phyloP scores from a whole-genome alignment of 2,797 vertebrate species.

The Sardinella longiceps region DNA sequence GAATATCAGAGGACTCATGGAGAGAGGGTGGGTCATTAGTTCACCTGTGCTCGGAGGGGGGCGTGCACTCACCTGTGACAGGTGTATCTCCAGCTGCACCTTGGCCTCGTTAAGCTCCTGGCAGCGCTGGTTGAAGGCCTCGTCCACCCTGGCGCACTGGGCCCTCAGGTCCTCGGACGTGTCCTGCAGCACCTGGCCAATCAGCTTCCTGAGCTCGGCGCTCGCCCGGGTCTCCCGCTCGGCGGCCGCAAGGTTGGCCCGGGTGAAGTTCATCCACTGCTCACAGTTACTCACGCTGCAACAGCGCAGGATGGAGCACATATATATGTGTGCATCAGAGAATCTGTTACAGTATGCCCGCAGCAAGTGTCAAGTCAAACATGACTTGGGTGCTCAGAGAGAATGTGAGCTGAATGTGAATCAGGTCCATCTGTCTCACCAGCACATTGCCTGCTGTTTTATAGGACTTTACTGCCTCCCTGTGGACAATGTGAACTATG shows the following conservation, averaged over 20 bases:
- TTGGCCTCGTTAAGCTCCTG: slow-evolving; percentile 76
- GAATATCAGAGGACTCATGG: no score
- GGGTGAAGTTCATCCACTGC: slow-evolving; percentile 82
- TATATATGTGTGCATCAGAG: no score
- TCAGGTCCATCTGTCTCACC: background rate
- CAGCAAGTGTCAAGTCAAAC: background rate
- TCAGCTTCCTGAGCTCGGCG: slow-evolving; percentile 75
- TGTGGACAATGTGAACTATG: background rate
- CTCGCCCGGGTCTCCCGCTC: slow-evolving; percentile 77
- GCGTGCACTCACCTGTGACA: slow-evolving; percentile 68
- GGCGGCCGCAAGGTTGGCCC: slow-evolving; percentile 79
- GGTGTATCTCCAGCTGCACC: slow-evolving; percentile 75
- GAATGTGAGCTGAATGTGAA: background rate
- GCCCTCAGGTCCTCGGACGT: slow-evolving; percentile 77
- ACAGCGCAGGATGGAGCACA: slow-evolving; percentile 1
- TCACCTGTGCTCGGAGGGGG: no score
- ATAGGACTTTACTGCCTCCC: background rate
- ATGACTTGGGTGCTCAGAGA: no score
- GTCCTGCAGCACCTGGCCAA: slow-evolving; percentile 81
- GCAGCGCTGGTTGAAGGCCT: slow-evolving; percentile 78
- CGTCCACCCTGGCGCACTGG: slow-evolving; percentile 75
- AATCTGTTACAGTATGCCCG: background rate
- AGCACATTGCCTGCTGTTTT: background rate
- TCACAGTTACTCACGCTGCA: slow-evolving; percentile 77
- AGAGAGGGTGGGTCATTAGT: no score